Evolutionary conservation across 2,888 invertebrate species (phyloP).

Genomic region (Plagodis dolabraria): DNA sequence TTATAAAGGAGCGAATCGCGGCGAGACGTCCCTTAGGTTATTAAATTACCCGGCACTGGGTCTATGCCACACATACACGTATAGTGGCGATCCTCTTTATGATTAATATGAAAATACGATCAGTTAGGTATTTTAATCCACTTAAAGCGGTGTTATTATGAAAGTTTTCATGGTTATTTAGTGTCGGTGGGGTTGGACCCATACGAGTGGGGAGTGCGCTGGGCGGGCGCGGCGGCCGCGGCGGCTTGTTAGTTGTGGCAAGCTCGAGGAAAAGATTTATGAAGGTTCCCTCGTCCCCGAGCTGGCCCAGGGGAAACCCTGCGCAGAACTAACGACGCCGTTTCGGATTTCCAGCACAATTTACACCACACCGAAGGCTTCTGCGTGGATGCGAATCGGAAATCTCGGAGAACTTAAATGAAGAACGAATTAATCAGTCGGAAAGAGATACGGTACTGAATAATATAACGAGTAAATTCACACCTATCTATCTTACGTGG

Average conservation of each 20-base stretch:
- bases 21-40: conserved; percentile 66
- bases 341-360: conserved; percentile 80
- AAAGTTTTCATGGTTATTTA: conserved; percentile 71
- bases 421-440: conserved; percentile 68
- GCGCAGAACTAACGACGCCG: conserved; percentile 79
- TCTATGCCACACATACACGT: conserved; percentile 42
- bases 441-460: conserved; percentile 55
- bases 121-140: conserved; percentile 70
- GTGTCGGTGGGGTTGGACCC: conserved; percentile 49
- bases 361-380: conserved; percentile 69
- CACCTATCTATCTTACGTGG: conserved; percentile 40
- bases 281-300: conserved; percentile 73
- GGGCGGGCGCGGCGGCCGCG: conserved; percentile 44
- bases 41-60: conserved; percentile 60
- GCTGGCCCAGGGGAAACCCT: conserved; percentile 73
- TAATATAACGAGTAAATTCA: conserved; percentile 54
- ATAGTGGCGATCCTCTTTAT: conserved; percentile 60
- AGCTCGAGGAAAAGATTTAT: conserved; percentile 80
- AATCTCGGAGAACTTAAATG: conserved; percentile 70
- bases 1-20: conserved; percentile 62
- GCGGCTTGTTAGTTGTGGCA: conserved; percentile 78
- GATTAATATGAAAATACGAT: conserved; percentile 71
- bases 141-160: conserved; percentile 72
- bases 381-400: conserved; percentile 58
- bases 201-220: conserved; percentile 43